Conservation (phyloP, 2,888 invertebrate genomes). For the Noctuana brunneofusca region DNA sequence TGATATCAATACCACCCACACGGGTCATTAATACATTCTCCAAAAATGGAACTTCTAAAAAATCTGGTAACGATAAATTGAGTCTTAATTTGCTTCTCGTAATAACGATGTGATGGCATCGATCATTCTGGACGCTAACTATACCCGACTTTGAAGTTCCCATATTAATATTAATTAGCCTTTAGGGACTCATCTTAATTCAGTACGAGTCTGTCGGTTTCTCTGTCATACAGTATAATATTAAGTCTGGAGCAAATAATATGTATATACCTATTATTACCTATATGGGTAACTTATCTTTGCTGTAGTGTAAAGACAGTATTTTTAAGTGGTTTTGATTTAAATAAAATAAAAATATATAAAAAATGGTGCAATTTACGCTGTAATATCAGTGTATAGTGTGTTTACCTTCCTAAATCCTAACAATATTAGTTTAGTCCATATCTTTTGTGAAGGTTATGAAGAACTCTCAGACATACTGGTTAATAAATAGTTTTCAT, state of each 20-base stretch:
- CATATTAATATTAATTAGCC: slow-evolving; percentile 64
- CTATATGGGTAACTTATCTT: no score
- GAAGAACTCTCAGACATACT: no score
- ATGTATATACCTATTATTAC: no score
- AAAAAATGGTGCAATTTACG: no score
- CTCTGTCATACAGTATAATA: not conserved
- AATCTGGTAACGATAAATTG: slow-evolving; percentile 45
- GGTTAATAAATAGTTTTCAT: no score
- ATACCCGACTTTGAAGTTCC: slow-evolving; percentile 60
- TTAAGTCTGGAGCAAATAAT: not conserved
- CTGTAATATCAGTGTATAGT: no score
- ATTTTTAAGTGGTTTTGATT: no score
- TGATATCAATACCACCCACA: slow-evolving; percentile 63
- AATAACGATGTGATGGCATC: slow-evolving; percentile 51
- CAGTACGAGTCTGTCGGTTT: slow-evolving; percentile 1
- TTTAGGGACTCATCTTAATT: slow-evolving; percentile 28
- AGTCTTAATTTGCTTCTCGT: slow-evolving; percentile 50
- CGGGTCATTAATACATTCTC: slow-evolving; percentile 38
- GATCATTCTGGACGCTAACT: slow-evolving; percentile 55
- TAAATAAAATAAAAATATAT: no score
- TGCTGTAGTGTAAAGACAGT: no score
- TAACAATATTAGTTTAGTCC: no score
- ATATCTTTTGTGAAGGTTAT: no score
- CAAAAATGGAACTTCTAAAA: slow-evolving; percentile 47
- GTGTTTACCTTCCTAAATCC: no score